A percentile compares a stretch with the other conserved stretches of the same genome.
Evolutionary conservation across 2,888 invertebrate genomes (phyloP).

Genomic region (Phortica okadai): DNA sequence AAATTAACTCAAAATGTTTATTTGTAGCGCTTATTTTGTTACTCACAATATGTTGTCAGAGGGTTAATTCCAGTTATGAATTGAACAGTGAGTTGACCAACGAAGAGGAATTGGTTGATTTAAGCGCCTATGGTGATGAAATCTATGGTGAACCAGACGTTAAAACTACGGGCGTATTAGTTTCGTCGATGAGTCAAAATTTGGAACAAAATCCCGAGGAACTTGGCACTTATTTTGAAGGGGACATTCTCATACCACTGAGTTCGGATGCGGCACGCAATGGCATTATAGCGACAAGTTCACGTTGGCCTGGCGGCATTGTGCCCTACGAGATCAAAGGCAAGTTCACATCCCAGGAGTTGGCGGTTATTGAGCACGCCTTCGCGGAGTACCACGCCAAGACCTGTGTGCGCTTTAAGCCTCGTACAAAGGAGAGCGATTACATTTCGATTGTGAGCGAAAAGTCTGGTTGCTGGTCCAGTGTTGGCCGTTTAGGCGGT

Average conservation of each 20-base stretch:
- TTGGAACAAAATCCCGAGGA: conserved; percentile 84
- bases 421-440: conserved; percentile 80
- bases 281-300: conserved; percentile 79
- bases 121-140: conserved; percentile 51
- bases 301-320: conserved; percentile 82
- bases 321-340: conserved; percentile 84
- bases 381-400: conserved; percentile 84
- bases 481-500: conserved; percentile 83
- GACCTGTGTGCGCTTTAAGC: conserved; percentile 85
- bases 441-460: conserved; percentile 83
- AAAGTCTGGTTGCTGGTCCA: conserved; percentile 87
- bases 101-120: conserved; percentile 52
- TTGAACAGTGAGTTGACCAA: conserved; percentile 20
- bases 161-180: conserved; percentile 56
- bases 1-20: not conserved
- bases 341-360: conserved; percentile 79
- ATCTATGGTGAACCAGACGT: conserved; percentile 78
- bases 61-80: not conserved
- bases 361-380: conserved; percentile 81
- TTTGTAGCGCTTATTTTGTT: not conserved
- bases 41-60: not conserved
- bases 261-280: conserved; percentile 76
- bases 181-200: conserved; percentile 46
- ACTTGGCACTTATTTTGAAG: conserved; percentile 85
- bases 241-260: conserved; percentile 83